Evolutionary conservation across 2,888 invertebrate species (phyloP).

Genomic region (Brenthis hecate): DNA sequence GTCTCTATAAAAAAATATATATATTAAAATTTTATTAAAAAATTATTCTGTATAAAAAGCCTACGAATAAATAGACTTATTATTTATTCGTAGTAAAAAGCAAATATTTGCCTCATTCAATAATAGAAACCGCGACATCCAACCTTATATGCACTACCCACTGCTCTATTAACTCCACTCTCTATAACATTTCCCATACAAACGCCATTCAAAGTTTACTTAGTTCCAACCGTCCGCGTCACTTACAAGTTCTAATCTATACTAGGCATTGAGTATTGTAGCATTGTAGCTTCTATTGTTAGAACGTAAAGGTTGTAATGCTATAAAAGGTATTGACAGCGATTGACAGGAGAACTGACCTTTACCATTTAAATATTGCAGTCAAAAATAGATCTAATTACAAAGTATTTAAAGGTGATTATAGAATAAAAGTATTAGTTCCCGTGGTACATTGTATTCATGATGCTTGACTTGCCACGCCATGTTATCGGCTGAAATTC

Average conservation of each 20-base stretch:
- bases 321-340: slow-evolving; percentile 18
- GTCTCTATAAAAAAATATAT: no score
- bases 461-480: slow-evolving; percentile 21
- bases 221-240: slow-evolving; percentile 3
- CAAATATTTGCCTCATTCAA: no score
- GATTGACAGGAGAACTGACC: slow-evolving; percentile 26
- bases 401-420: neutral
- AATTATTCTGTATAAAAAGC: no score
- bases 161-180: no score
- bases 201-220: slow-evolving; percentile 16
- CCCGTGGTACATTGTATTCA: slow-evolving; percentile 8
- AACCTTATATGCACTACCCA: neutral
- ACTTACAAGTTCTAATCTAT: slow-evolving; percentile 2
- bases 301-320: slow-evolving; percentile 5
- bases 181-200: slow-evolving; percentile 7
- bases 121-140: no score
- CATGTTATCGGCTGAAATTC: slow-evolving; percentile 22
- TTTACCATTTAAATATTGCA: neutral
- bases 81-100: no score
- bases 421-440: neutral
- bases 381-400: neutral
- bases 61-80: no score
- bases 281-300: slow-evolving; percentile 16
- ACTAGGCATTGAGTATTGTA: slow-evolving; percentile 1
- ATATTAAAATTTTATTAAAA: no score